Evolutionary conservation across 2,888 invertebrate genomes (phyloP).

Genomic region (Artemia sp.): DNA sequence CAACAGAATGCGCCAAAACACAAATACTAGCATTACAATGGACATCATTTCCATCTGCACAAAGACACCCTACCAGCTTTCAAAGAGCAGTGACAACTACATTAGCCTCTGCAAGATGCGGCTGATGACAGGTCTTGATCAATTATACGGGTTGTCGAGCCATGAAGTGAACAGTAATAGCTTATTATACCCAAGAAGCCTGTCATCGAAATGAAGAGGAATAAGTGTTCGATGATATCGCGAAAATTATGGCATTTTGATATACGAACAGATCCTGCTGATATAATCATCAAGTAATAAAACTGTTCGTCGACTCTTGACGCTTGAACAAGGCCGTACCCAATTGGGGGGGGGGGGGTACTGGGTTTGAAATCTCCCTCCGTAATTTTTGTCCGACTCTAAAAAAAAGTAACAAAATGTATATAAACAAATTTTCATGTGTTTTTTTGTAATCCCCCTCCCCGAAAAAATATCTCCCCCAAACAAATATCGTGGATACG

Average conservation of each 20-base stretch:
- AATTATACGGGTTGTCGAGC: slow-evolving; percentile 13
- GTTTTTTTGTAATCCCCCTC: neutral
- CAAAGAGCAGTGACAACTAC: slow-evolving; percentile 11
- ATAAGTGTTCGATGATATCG: slow-evolving; percentile 11
- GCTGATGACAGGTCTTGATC: slow-evolving; percentile 12
- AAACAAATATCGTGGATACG: neutral
- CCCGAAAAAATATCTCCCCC: neutral
- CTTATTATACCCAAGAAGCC: slow-evolving; percentile 14
- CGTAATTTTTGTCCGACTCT: neutral
- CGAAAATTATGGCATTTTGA: slow-evolving; percentile 1
- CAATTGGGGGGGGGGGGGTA: neutral
- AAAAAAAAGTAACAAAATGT: neutral
- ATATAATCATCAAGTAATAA: slow-evolving; percentile 5
- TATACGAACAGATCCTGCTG: neutral
- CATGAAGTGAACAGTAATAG: neutral
- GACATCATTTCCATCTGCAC: slow-evolving; percentile 9
- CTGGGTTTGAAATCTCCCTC: neutral
- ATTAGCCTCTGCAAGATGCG: slow-evolving; percentile 9
- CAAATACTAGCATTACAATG: neutral
- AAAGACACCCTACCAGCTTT: slow-evolving; percentile 8
- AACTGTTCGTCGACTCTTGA: neutral
- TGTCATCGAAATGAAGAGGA: neutral
- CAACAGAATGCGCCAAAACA: neutral
- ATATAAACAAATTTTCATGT: neutral
- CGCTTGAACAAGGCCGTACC: neutral